phyloP scores from a whole-genome alignment of 2,888 invertebrate genomes.

The Zele albiditarsus region DNA sequence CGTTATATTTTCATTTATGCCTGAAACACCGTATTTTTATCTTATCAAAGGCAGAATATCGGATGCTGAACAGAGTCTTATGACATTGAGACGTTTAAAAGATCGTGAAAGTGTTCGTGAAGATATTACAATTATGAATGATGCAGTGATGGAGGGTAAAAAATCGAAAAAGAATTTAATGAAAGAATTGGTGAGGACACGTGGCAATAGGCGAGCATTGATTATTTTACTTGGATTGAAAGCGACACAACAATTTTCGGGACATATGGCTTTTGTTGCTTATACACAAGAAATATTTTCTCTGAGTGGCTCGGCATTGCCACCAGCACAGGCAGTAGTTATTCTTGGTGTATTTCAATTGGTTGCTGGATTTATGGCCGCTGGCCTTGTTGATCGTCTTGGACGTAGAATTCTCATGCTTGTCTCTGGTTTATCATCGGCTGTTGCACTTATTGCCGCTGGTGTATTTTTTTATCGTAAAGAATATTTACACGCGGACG shows the following conservation, averaged over 20 bases:
- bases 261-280: conserved; percentile 77
- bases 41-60: conserved; percentile 74
- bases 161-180: conserved; percentile 71
- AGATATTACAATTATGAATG: conserved; percentile 76
- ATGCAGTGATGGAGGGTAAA: conserved; percentile 75
- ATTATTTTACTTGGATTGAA: conserved; percentile 78
- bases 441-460: conserved; percentile 75
- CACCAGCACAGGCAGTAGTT: conserved; percentile 75
- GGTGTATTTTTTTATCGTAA: conserved; percentile 77
- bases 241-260: conserved; percentile 78
- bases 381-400: conserved; percentile 77
- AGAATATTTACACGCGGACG: conserved; percentile 72
- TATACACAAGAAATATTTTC: conserved; percentile 79
- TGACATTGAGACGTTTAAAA: conserved; percentile 75
- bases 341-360: conserved; percentile 76
- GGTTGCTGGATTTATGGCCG: conserved; percentile 76
- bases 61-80: conserved; percentile 76
- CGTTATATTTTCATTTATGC: conserved; percentile 77
- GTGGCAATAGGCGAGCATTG: conserved; percentile 76
- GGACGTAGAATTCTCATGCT: conserved; percentile 78
- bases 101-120: conserved; percentile 74
- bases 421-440: conserved; percentile 76
- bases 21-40: conserved; percentile 80
- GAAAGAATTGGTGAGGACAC: conserved; percentile 73
- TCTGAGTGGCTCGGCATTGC: conserved; percentile 74